phyloP scores from a whole-genome alignment of 2,113 vertebrate genomes.

The Leucoraja erinaceus region DNA sequence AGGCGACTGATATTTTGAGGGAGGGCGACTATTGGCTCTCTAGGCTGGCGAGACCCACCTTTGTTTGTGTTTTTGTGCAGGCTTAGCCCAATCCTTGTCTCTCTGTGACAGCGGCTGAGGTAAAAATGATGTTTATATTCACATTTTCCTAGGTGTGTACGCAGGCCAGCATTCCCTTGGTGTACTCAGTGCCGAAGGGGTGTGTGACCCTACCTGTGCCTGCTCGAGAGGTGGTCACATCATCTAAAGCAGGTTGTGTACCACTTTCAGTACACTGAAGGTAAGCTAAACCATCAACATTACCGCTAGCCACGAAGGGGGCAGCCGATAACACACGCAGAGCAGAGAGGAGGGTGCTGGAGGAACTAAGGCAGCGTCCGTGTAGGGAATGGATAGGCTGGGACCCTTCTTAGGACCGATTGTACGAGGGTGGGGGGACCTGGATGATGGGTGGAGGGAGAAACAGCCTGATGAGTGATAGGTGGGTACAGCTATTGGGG shows the following conservation, averaged over 20 bases:
- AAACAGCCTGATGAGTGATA: too few species aligned
- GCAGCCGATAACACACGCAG: too few species aligned
- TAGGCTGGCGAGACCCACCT: conserved; percentile 29
- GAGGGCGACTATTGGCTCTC: not conserved
- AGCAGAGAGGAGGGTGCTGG: too few species aligned
- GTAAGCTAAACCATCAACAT: conserved; percentile 82
- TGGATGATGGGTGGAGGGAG: too few species aligned
- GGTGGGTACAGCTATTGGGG: too few species aligned
- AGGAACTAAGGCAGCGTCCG: too few species aligned
- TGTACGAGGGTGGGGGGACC: too few species aligned
- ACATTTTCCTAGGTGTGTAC: conserved; percentile 82
- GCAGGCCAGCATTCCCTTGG: conserved; percentile 81
- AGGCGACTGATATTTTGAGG: not conserved
- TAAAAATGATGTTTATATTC: conserved; percentile 87
- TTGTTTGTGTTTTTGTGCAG: conserved; percentile 58
- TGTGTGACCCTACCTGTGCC: conserved; percentile 78
- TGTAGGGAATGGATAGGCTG: too few species aligned
- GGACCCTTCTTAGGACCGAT: too few species aligned
- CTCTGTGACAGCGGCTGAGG: conserved; percentile 71
- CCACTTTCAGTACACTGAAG: conserved; percentile 89
- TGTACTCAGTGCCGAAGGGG: conserved; percentile 82
- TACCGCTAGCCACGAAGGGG: conserved; percentile 42
- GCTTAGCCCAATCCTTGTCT: conserved; percentile 70
- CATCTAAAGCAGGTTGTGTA: conserved; percentile 88
- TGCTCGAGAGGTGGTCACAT: conserved; percentile 79